Base-by-base conservation (phyloP, 2,797 vertebrate species). In the Zalophus californianus region DNA sequence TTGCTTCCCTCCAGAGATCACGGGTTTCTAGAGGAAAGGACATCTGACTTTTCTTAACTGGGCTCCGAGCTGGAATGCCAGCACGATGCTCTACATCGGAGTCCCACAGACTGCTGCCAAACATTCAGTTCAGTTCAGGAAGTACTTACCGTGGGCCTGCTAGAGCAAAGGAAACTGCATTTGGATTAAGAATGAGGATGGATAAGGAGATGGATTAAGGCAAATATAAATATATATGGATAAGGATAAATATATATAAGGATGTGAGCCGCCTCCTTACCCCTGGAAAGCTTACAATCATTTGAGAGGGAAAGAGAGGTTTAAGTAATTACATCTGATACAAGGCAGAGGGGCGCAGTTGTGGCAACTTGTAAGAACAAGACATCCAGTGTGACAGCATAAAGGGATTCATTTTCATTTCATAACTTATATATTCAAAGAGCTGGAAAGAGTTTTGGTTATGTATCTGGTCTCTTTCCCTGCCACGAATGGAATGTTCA, bases 1-100 rank as follows among this genome's bases (percentile, higher is more conserved):
- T 27, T 44, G 15, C 78, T 90, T 75, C 25, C 38, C 44, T 90
- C 32, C 50, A 35, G 3, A 60, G 70, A 70, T 66, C 50, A 50
- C 18, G 35, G n/a, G 10, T 79, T 62, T 23, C 66, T 88, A 52
- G 58, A 96, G 79, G 21, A 93, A 91, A 97, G 52, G 56, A 77
- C 48, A 32, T 70, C 29, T 90, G 79, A 94, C 29, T 95, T 94
- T 80, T 73, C 73, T 41, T 92, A 93, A 80, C 16, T n/a, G 44
- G 54, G 70, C 35, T 77, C 60, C 27, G 23, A 54, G 52, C 32
- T 92, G 48, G 52, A 80, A 90, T 29, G 80, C 48, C 44, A 85
- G 15, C 12, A n/a, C 1, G 9, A n/a, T 41, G 32, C 50, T 93
- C 73, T 62, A 58, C 20, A 18, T 64, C 64, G 77, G 32, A 54